These are phyloP conservation scores for Yponomeuta plumbellus DNA, from an alignment of 2,888 invertebrate species.

Conservation along the genomic window DNA sequence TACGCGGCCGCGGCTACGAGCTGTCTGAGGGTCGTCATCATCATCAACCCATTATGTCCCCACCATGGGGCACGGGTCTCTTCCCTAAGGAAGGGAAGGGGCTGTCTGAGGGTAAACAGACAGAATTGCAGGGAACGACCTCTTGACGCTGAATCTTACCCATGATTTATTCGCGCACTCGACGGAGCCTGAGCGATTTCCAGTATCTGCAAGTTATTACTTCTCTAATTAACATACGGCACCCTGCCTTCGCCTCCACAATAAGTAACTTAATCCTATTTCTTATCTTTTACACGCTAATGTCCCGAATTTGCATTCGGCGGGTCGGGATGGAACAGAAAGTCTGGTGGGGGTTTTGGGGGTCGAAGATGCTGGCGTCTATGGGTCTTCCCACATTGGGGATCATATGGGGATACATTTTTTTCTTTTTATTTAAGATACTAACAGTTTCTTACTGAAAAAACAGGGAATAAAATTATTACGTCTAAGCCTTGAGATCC, in stretches of 20 bases:
- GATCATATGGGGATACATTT: too few relatives aligned
- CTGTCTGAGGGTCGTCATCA: too few relatives aligned
- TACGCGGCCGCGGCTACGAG: too few relatives aligned
- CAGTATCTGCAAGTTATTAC: constrained; percentile 47
- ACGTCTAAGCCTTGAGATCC: too few relatives aligned
- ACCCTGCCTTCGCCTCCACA: constrained; percentile 27
- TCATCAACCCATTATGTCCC: too few relatives aligned
- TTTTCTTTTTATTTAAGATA: too few relatives aligned
- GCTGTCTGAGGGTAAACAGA: not conserved
- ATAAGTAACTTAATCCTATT: constrained; percentile 62
- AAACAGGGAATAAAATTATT: too few relatives aligned
- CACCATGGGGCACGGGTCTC: too few relatives aligned
- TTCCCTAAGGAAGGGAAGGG: too few relatives aligned
- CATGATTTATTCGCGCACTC: not conserved
- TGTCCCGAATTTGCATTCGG: constrained; percentile 67
- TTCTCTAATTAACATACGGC: constrained; percentile 45
- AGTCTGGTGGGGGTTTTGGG: not conserved
- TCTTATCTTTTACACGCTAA: constrained; percentile 70
- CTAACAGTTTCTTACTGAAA: too few relatives aligned
- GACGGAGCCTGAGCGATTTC: constrained; percentile 15
- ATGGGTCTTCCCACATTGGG: too few relatives aligned
- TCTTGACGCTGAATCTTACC: not conserved
- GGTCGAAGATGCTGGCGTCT: too few relatives aligned
- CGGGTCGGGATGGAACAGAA: constrained; percentile 26
- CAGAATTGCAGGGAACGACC: not conserved